Evolutionary conservation across 2,888 invertebrate genomes (phyloP).

Genomic region (Eubasilissa splendida): DNA sequence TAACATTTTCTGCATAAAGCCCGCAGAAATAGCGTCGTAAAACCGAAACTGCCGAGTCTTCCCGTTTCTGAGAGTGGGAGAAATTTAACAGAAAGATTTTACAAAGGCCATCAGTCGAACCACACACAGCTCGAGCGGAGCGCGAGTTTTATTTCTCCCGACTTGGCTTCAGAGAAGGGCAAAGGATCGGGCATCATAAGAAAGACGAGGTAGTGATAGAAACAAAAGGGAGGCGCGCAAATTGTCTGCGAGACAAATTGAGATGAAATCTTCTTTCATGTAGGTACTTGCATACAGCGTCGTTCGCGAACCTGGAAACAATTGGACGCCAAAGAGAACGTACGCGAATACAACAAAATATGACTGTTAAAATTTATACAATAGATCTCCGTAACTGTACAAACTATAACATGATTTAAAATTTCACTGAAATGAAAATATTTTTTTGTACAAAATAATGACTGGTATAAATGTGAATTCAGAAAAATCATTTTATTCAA

Average conservation of each 20-base stretch:
- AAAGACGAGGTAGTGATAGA: conserved; percentile 47
- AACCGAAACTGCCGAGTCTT: not conserved
- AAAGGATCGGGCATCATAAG: conserved; percentile 47
- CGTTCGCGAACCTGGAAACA: not conserved
- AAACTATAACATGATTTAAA: no score
- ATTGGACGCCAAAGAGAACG: not conserved
- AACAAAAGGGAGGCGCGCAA: conserved; percentile 55
- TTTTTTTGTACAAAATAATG: no score
- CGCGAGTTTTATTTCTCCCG: conserved; percentile 33
- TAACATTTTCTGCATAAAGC: no score
- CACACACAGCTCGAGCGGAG: conserved; percentile 7
- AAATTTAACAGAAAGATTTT: conserved; percentile 34
- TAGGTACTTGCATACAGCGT: not conserved
- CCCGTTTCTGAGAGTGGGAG: not conserved
- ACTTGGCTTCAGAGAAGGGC: not conserved
- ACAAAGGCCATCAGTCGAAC: conserved; percentile 5
- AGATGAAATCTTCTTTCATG: conserved; percentile 51
- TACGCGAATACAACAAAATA: no score
- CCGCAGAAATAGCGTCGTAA: not conserved
- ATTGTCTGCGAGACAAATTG: conserved; percentile 57
- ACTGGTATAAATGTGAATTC: no score
- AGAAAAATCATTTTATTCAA: no score
- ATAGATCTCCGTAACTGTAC: no score
- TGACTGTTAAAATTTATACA: no score
- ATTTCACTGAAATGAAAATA: no score